A percentile compares a stretch with the other conserved stretches of the same genome.
phyloP scores from a whole-genome alignment of 2,888 invertebrate genomes.

The Tiliacea citrago region DNA sequence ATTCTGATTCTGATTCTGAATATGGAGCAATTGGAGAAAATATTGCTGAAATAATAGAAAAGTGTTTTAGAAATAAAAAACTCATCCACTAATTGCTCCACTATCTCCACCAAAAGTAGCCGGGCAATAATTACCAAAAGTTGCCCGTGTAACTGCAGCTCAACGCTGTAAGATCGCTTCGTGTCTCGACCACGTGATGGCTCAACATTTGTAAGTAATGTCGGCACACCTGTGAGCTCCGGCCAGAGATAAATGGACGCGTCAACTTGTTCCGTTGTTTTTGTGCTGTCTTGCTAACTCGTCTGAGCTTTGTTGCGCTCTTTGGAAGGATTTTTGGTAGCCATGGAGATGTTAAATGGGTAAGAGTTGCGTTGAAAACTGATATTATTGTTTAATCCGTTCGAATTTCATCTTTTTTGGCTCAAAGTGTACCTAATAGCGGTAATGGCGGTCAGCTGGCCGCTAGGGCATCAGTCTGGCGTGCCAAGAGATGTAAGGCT shows the following conservation, averaged over 20 bases:
- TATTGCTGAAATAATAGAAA: not conserved
- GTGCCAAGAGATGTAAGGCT: not conserved
- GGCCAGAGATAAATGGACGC: constrained; percentile 64
- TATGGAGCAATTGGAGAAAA: not conserved
- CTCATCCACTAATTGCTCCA: not conserved
- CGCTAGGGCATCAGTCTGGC: not conserved
- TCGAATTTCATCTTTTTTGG: not conserved
- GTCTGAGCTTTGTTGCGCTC: constrained; percentile 38
- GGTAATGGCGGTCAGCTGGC: not conserved
- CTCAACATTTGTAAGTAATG: constrained; percentile 65
- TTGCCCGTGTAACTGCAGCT: not conserved
- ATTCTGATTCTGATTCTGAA: too few relatives aligned
- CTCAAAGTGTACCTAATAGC: not conserved
- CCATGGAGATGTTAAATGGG: constrained; percentile 11
- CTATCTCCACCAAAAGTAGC: not conserved
- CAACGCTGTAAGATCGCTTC: constrained; percentile 30
- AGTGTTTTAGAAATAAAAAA: not conserved
- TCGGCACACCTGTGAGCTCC: constrained; percentile 64
- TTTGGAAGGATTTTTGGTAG: constrained; percentile 4
- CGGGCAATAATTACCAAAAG: not conserved
- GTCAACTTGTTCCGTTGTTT: constrained; percentile 54
- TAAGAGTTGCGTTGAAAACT: not conserved
- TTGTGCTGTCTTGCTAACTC: constrained; percentile 41
- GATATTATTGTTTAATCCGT: not conserved
- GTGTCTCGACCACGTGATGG: constrained; percentile 64